Percentiles rank a stretch among this genome's conserved stretches.
These are phyloP conservation scores for Stegostoma tigrinum DNA, from an alignment of 2,113 vertebrate genomes.

Conservation along the genomic window DNA sequence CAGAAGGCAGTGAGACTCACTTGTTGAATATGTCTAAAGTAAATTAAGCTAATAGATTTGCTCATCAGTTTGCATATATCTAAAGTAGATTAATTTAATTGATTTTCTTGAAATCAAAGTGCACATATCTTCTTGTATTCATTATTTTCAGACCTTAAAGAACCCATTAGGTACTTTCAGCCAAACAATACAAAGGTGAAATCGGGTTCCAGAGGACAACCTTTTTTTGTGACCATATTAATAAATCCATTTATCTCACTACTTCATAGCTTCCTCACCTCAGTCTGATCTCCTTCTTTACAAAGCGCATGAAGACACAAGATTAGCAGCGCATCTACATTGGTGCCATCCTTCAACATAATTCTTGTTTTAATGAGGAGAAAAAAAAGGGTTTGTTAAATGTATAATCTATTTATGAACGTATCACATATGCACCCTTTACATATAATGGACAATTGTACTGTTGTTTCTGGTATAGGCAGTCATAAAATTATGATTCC, in stretches of 20 bases:
- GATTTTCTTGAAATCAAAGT: too few relatives aligned
- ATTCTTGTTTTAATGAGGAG: conserved; percentile 50
- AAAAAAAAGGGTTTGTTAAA: not conserved
- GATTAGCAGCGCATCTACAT: conserved; percentile 59
- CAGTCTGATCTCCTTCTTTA: conserved; percentile 50
- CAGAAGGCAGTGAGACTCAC: too few relatives aligned
- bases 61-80: too few relatives aligned
- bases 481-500: not conserved
- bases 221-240: not conserved
- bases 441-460: not conserved
- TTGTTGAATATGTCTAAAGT: too few relatives aligned
- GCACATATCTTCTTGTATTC: too few relatives aligned
- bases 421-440: not conserved
- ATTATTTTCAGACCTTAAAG: too few relatives aligned
- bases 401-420: too few relatives aligned
- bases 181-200: not conserved
- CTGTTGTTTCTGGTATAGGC: not conserved
- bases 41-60: too few relatives aligned
- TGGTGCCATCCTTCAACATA: conserved; percentile 52
- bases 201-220: not conserved
- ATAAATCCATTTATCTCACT: not conserved
- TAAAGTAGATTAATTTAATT: too few relatives aligned
- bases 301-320: conserved; percentile 52
- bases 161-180: too few relatives aligned
- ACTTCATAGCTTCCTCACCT: conserved; percentile 42